Conservation (phyloP, 2,797 vertebrate genomes). For the Momotus momota region DNA sequence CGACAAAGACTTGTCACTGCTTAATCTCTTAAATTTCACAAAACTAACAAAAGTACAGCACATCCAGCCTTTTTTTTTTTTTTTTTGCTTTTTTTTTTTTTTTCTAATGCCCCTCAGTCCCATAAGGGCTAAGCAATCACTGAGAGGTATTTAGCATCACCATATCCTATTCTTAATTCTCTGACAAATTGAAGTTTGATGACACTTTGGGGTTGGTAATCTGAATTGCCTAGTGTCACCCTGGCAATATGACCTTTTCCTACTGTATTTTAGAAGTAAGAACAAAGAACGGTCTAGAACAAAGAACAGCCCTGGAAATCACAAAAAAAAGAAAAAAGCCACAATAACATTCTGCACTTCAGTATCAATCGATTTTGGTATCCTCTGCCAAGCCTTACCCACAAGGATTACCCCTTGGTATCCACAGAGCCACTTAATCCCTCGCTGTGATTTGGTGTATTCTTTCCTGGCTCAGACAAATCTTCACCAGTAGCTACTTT, state of each 20-base stretch:
- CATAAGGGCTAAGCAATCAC: not conserved
- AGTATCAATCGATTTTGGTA: not conserved
- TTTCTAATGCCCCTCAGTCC: not conserved
- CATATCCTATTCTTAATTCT: not conserved
- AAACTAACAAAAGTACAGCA: not conserved
- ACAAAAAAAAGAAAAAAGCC: not conserved
- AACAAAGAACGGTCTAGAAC: not conserved
- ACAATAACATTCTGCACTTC: rapidly evolving
- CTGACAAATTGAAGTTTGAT: not conserved
- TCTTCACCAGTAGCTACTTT: not conserved
- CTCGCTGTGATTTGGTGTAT: not conserved
- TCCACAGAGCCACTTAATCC: constrained; percentile 9
- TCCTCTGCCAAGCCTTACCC: not conserved
- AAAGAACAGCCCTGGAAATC: not conserved
- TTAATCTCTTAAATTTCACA: constrained; percentile 48
- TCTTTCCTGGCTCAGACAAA: not conserved
- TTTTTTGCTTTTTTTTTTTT: not conserved
- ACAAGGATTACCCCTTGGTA: not conserved
- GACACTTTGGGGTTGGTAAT: not conserved
- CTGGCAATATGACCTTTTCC: not conserved
- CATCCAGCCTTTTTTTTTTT: not conserved
- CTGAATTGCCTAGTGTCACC: not conserved
- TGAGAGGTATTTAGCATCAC: not conserved
- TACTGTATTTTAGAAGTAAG: not conserved
- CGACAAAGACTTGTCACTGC: constrained; percentile 20